Conservation (phyloP, 1,140 invertebrate species). For the Lamellibrachia luymesi region DNA sequence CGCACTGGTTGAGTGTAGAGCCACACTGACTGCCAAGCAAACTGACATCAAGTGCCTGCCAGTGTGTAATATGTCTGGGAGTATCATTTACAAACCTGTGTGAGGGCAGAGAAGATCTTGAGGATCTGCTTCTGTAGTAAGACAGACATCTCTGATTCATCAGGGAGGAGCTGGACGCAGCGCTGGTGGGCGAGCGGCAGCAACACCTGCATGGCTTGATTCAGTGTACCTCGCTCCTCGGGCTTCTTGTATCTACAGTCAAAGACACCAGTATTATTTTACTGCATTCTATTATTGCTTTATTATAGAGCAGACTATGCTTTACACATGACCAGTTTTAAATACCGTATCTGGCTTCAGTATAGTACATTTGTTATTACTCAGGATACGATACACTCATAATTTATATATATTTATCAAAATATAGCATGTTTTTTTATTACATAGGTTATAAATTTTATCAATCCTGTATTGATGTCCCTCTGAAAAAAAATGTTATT, state of each 20-base stretch:
- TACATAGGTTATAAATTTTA: too few relatives aligned
- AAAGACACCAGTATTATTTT: not conserved
- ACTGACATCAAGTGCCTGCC: not conserved
- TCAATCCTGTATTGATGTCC: too few relatives aligned
- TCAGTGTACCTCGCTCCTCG: slow-evolving; percentile 82
- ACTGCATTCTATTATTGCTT: not conserved
- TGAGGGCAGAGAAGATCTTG: slow-evolving; percentile 93
- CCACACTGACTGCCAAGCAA: not conserved
- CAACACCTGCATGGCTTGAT: slow-evolving; percentile 91
- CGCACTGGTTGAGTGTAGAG: not conserved
- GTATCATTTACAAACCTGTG: slow-evolving; percentile 66
- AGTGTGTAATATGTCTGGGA: not conserved
- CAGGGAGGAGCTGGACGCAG: slow-evolving; percentile 75
- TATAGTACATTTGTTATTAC: too few relatives aligned
- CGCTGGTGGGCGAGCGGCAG: slow-evolving; percentile 89
- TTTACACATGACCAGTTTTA: not conserved
- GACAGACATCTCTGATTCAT: slow-evolving; percentile 82
- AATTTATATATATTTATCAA: too few relatives aligned
- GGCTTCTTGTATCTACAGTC: slow-evolving; percentile 77
- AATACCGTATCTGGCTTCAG: too few relatives aligned
- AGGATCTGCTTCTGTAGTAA: slow-evolving; percentile 93
- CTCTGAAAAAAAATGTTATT: too few relatives aligned
- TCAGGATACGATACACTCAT: too few relatives aligned
- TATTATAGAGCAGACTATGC: too few relatives aligned
- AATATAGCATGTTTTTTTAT: too few relatives aligned